These are phyloP conservation scores for Tragelaphus strepsiceros DNA, from an alignment of 2,113 vertebrate species.

Conservation along the genomic window DNA sequence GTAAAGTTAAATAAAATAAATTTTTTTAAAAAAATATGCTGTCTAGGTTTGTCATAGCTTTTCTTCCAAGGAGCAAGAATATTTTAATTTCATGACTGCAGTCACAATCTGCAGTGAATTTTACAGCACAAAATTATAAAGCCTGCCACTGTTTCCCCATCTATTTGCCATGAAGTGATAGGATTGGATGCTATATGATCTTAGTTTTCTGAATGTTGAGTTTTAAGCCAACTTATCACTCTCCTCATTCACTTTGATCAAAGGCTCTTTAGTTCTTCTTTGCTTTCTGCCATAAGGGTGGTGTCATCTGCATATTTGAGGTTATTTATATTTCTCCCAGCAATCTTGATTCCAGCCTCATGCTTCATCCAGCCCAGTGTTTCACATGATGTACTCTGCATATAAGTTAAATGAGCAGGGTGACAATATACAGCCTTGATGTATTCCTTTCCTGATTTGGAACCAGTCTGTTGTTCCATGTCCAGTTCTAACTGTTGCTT, in stretches of 20 bases:
- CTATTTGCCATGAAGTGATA: neutral
- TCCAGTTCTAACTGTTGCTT: neutral
- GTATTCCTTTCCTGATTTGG: neutral
- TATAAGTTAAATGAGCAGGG: neutral
- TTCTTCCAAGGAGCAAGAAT: neutral
- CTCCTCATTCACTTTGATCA: neutral
- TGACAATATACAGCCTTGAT: neutral
- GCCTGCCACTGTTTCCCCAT: neutral
- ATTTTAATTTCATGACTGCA: neutral
- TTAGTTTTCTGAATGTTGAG: neutral
- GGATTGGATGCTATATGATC: neutral
- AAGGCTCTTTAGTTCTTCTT: neutral
- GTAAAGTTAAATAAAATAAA: no score
- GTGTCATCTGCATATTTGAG: neutral
- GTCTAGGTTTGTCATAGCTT: neutral
- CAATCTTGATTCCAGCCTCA: neutral
- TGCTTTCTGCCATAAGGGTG: neutral
- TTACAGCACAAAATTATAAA: neutral
- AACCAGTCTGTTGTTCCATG: neutral
- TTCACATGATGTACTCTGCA: neutral
- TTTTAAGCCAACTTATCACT: neutral
- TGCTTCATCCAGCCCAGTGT: neutral
- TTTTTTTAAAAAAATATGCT: neutral
- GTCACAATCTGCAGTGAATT: neutral
- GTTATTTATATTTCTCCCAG: neutral